A percentile compares a stretch with the other conserved stretches of the same genome.
phyloP scores from a whole-genome alignment of 2,797 vertebrate species.

The Iguana delicatissima region DNA sequence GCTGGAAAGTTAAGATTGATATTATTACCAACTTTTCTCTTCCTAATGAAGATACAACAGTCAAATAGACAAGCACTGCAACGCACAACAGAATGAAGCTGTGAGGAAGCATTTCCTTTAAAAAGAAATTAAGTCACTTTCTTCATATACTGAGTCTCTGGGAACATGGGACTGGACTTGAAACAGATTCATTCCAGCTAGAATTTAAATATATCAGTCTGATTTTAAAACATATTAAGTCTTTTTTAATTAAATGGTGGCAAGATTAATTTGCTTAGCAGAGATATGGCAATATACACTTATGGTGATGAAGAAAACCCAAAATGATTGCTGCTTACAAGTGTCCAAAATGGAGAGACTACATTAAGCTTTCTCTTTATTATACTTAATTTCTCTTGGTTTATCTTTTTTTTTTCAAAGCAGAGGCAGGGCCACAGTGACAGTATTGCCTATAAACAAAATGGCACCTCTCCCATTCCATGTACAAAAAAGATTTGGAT shows the following conservation, averaged over 20 bases:
- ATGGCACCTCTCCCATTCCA: too few relatives aligned
- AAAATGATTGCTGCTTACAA: too few relatives aligned
- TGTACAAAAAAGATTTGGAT: too few relatives aligned
- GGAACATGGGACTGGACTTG: slow-evolving; percentile 48
- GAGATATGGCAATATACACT: too few relatives aligned
- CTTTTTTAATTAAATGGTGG: slow-evolving; percentile 64
- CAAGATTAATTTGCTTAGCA: slow-evolving; percentile 8
- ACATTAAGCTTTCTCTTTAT: rapidly evolving
- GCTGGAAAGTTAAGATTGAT: neutral
- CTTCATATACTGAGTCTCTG: neutral
- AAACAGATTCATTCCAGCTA: slow-evolving; percentile 38
- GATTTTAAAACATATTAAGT: slow-evolving; percentile 51
- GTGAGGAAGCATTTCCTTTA: slow-evolving; percentile 24
- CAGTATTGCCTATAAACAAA: too few relatives aligned
- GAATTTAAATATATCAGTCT: slow-evolving; percentile 51
- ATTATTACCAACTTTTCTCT: neutral
- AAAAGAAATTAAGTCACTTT: too few relatives aligned
- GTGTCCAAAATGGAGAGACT: neutral
- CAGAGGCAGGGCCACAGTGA: too few relatives aligned
- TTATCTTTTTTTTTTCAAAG: too few relatives aligned
- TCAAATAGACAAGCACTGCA: neutral
- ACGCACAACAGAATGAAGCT: slow-evolving; percentile 19
- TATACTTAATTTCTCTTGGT: too few relatives aligned
- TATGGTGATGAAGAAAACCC: too few relatives aligned
- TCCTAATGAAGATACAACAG: neutral